A percentile compares a stretch with the other conserved stretches of the same genome.
Evolutionary conservation across 2,888 invertebrate species (phyloP).

Genomic region (Zygaena filipendulae): DNA sequence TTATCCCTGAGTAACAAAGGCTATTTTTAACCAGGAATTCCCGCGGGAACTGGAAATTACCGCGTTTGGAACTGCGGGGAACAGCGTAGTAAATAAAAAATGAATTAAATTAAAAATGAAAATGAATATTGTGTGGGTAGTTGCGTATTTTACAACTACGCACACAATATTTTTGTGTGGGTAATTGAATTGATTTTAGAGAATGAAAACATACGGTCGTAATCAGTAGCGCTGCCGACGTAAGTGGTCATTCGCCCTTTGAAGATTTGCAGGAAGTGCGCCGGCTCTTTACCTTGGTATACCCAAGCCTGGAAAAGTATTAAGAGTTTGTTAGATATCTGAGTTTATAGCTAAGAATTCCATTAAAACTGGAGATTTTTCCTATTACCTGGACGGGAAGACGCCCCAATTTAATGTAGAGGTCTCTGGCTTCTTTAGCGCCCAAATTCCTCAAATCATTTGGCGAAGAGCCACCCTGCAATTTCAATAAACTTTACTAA

Average conservation of each 20-base stretch:
- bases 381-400: constrained; percentile 58
- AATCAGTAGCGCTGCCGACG: constrained; percentile 73
- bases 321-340: neutral
- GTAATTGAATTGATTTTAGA: too few species aligned
- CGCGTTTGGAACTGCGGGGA: too few species aligned
- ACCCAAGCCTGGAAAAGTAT: constrained; percentile 76
- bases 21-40: too few species aligned
- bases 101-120: too few species aligned
- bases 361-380: neutral
- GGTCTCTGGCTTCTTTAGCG: constrained; percentile 68
- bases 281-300: constrained; percentile 89
- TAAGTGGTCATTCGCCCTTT: constrained; percentile 86
- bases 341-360: too few species aligned
- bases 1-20: too few species aligned
- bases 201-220: constrained; percentile 74
- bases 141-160: too few species aligned
- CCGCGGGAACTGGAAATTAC: too few species aligned
- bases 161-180: too few species aligned
- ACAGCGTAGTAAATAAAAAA: too few species aligned
- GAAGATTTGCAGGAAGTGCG: constrained; percentile 91
- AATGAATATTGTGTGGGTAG: too few species aligned
- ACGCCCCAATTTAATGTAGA: constrained; percentile 58
- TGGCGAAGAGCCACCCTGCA: constrained; percentile 79
- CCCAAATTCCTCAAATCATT: constrained; percentile 80
- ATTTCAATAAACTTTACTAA: too few species aligned